phyloP scores from a whole-genome alignment of 2,797 vertebrate genomes.

The Macropodus opercularis region DNA sequence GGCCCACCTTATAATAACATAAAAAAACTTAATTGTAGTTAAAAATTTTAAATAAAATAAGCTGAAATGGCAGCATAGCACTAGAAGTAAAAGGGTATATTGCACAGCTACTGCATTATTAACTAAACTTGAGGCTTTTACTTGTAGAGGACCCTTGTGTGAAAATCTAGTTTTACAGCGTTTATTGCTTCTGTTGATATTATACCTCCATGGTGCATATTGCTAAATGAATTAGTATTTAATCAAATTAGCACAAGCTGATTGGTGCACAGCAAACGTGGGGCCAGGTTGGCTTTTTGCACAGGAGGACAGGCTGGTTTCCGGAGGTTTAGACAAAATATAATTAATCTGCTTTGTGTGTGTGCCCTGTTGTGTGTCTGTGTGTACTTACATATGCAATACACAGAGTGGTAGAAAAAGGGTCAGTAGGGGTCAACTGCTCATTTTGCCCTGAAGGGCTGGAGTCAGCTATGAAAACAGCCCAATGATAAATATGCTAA shows the following conservation, averaged over 20 bases:
- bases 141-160: background rate
- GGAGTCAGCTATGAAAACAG: background rate
- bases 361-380: slow-evolving; percentile 11
- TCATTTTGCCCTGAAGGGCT: background rate
- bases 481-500: slow-evolving; percentile 3
- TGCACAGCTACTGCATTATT: background rate
- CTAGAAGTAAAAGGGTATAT: too few relatives aligned
- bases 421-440: background rate
- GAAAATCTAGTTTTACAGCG: slow-evolving; percentile 2
- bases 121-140: background rate
- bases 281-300: slow-evolving; percentile 10
- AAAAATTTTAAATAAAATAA: too few relatives aligned
- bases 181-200: slow-evolving; percentile 6
- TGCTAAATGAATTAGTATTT: slow-evolving; percentile 20
- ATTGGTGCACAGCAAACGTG: slow-evolving; percentile 8
- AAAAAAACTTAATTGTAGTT: too few relatives aligned
- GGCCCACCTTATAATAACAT: too few relatives aligned
- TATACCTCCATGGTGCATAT: slow-evolving; percentile 7
- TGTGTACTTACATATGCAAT: background rate
- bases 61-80: too few relatives aligned
- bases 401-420: background rate
- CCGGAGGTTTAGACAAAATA: slow-evolving; percentile 12
- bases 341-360: slow-evolving; percentile 7
- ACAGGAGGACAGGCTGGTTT: background rate
- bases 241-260: slow-evolving; percentile 24